Base-by-base conservation (phyloP, 2,797 vertebrate species). In the Potorous gilbertii region DNA sequence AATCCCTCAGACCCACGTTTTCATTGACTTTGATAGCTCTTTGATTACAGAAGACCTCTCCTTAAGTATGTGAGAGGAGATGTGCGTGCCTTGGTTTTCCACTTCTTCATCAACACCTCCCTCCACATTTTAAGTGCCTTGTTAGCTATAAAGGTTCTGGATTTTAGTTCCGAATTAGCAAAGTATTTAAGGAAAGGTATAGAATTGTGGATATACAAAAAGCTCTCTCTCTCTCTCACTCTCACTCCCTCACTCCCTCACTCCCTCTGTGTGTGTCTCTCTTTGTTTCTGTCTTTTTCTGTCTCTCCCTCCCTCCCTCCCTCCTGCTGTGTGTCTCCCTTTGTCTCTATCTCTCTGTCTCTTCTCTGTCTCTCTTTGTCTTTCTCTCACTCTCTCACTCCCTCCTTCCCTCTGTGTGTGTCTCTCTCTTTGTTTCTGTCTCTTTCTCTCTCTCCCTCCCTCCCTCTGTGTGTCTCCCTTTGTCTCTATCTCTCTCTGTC, bases 291-390 rank as follows among this genome's bases (percentile, higher is more conserved):
- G 18, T 56, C 56, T 5, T 21, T 24, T 5, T 24, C 21, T 24
- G 4, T 27, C 5, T 27, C 24, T 8, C 5, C 5, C 0, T 24
- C 4, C 4, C 56, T 8, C 24, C 1, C 12, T 55, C 1, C 14
- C 13, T 16, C 1, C 5, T n/a, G n/a, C n/a, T n/a, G n/a, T n/a
- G n/a, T n/a, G n/a, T 50, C 50, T 8, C 5, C 5, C 0, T 24
- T 0, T 1, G 24, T 28, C 24, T 1, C 12, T 16, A 0, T 14
- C 13, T 16, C 1, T 1, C 6, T 28, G 6, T 28, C 4, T 28
- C 5, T 56, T 27, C 1, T 28, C 3, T 28, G 2, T 29, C 28
- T 29, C 27, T 57, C 56, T 29, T 0, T 57, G 0, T 29, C 28
- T 29, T 9, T 29, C 2, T 29, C 0, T 2, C 6, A 5, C 27